Base-by-base conservation (phyloP, 1,140 invertebrate genomes). In the Tyrophagus putrescentiae region DNA sequence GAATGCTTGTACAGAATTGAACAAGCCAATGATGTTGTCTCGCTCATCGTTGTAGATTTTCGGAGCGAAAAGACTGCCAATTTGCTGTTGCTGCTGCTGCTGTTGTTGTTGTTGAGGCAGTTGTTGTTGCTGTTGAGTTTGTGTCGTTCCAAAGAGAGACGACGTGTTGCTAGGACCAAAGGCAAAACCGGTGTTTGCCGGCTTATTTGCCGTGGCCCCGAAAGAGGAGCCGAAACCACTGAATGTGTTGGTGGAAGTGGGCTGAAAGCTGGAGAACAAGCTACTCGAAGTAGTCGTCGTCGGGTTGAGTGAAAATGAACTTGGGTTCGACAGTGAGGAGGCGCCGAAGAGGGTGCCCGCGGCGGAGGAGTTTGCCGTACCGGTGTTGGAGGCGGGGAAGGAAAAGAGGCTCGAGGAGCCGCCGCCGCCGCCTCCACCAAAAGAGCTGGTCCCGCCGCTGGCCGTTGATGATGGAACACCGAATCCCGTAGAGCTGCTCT, bases 1-100 rank as follows among this genome's bases (percentile, higher is more conserved):
- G 64, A 84, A 82, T 1, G 91, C 88, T 65, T 68, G 67, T 62
- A 68, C 33, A 25, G 41, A 42, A 65, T 68, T 61, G 59, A 68
- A 68, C 54, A 64, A 39, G 59, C 66, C 60, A 48, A 67, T 64
- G 56, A 63, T 60, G 28, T 64, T 42, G 57, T 64, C 63, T 54
- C 61, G 18, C 33, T 60, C 63, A 54, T 64, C 72, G 50, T 64
- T 64, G 31, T 44, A 64, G 7, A 64, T 41, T 41, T 64, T 62
- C n/a, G 63, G 63, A 3, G 48, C 29, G 36, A 63, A 63, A 27
- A 62, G 29, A 29, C 21, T 61, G 18, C 6, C 21, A 29, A 28
- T 61, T 36, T 33, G 50, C 7, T 11, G 9, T 33, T 60, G 29
- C 21, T 33, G 52, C 4, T 32, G 13, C 29, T 60, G 59, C 25